These are phyloP conservation scores for Melanostoma mellinum DNA, from an alignment of 2,888 invertebrate genomes.

Conservation along the genomic window DNA sequence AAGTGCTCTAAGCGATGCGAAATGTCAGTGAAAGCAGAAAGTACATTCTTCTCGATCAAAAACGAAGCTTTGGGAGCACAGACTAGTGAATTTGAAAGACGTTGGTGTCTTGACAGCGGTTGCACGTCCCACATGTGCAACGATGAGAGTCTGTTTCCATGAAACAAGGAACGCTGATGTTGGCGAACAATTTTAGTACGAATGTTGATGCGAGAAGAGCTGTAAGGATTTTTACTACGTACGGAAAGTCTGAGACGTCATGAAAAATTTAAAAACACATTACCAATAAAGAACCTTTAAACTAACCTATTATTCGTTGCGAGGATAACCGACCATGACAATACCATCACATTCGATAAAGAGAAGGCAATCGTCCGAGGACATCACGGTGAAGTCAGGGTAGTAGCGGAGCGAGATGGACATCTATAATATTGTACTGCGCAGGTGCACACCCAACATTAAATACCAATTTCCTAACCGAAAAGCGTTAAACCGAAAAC, in stretches of 20 bases:
- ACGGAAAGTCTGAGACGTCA: slow-evolving; percentile 24
- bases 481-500: too few species aligned
- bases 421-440: slow-evolving; percentile 27
- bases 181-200: background rate
- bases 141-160: slow-evolving; percentile 8
- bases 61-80: slow-evolving; percentile 18
- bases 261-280: slow-evolving; percentile 26
- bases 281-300: slow-evolving; percentile 23
- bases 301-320: slow-evolving; percentile 44
- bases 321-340: slow-evolving; percentile 44
- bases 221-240: slow-evolving; percentile 19
- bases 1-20: background rate
- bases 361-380: slow-evolving; percentile 18
- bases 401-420: slow-evolving; percentile 12
- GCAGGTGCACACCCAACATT: too few species aligned
- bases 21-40: slow-evolving; percentile 14
- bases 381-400: slow-evolving; percentile 25
- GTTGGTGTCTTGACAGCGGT: slow-evolving; percentile 38
- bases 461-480: too few species aligned
- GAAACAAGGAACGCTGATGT: slow-evolving; percentile 4
- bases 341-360: slow-evolving; percentile 36
- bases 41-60: slow-evolving; percentile 12
- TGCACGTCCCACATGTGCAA: slow-evolving; percentile 48
- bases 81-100: slow-evolving; percentile 2
- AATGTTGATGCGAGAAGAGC: slow-evolving; percentile 25